phyloP scores from a whole-genome alignment of 2,888 invertebrate species.

The Tetrapedia diversipes region DNA sequence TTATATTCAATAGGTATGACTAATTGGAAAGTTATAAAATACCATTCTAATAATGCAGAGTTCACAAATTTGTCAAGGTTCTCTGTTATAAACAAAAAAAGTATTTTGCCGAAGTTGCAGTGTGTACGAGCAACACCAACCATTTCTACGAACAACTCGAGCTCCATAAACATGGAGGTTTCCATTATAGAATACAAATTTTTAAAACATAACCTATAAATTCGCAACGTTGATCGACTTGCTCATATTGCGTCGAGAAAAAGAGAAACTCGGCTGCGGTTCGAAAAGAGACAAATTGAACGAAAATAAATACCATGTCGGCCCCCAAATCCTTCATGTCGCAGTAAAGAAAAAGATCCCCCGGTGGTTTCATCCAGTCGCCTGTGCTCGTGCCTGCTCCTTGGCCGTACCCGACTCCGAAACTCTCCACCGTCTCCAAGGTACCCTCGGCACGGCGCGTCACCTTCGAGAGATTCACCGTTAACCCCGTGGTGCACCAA shows the following conservation, averaged over 20 bases:
- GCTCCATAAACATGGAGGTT: constrained; percentile 51
- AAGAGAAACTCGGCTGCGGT: background rate
- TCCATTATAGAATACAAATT: constrained; percentile 16
- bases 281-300: background rate
- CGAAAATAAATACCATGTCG: constrained; percentile 86
- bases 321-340: constrained; percentile 92
- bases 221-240: background rate
- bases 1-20: background rate
- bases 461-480: constrained; percentile 78
- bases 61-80: background rate
- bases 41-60: background rate
- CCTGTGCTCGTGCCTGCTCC: constrained; percentile 79
- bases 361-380: constrained; percentile 87
- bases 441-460: constrained; percentile 75
- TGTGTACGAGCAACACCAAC: background rate
- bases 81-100: background rate
- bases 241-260: background rate
- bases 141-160: background rate
- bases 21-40: constrained; percentile 5
- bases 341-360: constrained; percentile 88
- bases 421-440: constrained; percentile 82
- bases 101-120: background rate
- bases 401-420: constrained; percentile 79
- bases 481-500: constrained; percentile 70
- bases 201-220: constrained; percentile 48